Conservation (phyloP, 30 jellyfish, hydroid and myxozoan species). For the Pelagia noctiluca region DNA sequence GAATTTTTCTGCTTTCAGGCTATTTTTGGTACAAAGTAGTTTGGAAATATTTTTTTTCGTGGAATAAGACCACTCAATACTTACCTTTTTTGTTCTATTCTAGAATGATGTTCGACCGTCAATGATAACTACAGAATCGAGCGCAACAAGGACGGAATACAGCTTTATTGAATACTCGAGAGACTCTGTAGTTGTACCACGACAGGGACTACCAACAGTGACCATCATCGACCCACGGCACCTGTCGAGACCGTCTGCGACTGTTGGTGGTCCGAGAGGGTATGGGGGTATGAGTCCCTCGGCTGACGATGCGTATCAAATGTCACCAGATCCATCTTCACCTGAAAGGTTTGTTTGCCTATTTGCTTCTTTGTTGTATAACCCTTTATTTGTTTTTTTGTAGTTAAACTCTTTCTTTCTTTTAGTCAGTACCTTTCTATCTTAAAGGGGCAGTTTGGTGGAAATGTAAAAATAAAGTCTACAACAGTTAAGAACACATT, state of each 20-base stretch:
- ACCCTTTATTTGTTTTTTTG: too few relatives aligned
- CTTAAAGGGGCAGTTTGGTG: too few relatives aligned
- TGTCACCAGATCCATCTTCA: neutral
- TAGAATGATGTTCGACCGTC: constrained; percentile 76
- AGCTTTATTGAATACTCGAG: constrained; percentile 57
- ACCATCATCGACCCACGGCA: constrained; percentile 30
- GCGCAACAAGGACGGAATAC: constrained; percentile 55
- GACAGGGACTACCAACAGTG: constrained; percentile 49
- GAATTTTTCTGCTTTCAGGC: too few relatives aligned
- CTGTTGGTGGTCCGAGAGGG: constrained; percentile 23
- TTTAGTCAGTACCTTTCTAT: too few relatives aligned
- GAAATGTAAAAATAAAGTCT: too few relatives aligned
- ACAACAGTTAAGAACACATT: too few relatives aligned
- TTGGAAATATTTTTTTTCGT: too few relatives aligned
- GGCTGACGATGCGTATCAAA: neutral
- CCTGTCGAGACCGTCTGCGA: constrained; percentile 40
- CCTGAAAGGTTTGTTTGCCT: neutral
- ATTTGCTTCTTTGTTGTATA: too few relatives aligned
- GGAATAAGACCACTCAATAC: too few relatives aligned
- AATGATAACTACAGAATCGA: constrained; percentile 58
- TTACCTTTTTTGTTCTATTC: neutral
- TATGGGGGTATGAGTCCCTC: constrained; percentile 9
- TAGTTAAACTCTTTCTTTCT: too few relatives aligned
- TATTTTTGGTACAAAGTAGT: too few relatives aligned
- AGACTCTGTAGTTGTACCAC: constrained; percentile 64